These are phyloP conservation scores for Sebastes miniatus DNA, from an alignment of 2,797 vertebrate species.

Conservation along the genomic window DNA sequence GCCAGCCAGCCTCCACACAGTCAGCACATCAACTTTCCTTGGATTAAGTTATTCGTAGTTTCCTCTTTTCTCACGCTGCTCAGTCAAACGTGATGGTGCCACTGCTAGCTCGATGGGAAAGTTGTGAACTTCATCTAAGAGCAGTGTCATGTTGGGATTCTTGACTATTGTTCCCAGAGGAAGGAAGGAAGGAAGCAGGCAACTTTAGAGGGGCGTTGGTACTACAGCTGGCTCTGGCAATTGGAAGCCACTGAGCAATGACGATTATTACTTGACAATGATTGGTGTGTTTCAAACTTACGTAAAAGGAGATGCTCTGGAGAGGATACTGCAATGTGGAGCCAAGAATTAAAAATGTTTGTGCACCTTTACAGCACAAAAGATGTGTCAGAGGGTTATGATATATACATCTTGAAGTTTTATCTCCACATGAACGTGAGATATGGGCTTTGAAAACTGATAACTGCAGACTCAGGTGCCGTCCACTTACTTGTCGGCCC, in stretches of 20 bases:
- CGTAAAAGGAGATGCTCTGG: not conserved
- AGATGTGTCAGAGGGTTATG: not conserved
- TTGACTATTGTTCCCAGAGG: conserved; percentile 57
- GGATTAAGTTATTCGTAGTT: conserved; percentile 27
- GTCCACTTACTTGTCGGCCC: conserved; percentile 45
- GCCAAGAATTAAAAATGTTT: not conserved
- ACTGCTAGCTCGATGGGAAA: conserved; percentile 51
- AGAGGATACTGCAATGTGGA: not conserved
- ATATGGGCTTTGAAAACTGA: conserved; percentile 36
- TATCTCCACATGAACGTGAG: not conserved
- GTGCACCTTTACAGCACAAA: not conserved
- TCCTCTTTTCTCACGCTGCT: conserved; percentile 71
- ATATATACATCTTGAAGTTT: not conserved
- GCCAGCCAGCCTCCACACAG: not conserved
- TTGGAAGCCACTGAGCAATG: conserved; percentile 35
- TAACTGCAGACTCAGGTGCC: conserved; percentile 59
- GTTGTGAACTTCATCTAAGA: conserved; percentile 56
- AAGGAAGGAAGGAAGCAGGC: conserved; percentile 65
- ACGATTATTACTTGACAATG: conserved; percentile 11
- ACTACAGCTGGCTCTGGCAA: conserved; percentile 37
- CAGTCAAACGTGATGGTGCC: conserved; percentile 25
- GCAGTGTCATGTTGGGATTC: conserved; percentile 53
- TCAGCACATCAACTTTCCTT: conserved; percentile 10
- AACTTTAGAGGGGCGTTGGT: conserved; percentile 58
- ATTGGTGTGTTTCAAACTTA: not conserved